Percentiles rank a stretch among this genome's conserved stretches.
Evolutionary conservation across 2,797 vertebrate species (phyloP).

Genomic region (Takifugu ocellatus): DNA sequence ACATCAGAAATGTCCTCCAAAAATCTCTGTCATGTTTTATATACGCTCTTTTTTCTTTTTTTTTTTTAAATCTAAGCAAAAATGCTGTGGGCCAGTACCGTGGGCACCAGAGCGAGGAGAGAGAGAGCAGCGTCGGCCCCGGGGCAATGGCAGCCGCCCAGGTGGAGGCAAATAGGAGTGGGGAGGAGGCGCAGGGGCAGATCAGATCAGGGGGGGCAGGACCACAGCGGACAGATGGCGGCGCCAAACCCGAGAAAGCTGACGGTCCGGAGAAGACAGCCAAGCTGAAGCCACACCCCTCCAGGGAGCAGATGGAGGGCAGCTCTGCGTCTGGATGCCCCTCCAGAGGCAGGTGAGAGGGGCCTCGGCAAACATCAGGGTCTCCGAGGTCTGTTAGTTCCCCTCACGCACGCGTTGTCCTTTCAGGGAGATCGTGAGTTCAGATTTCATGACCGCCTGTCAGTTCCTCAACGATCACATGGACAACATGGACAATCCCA

Average conservation of each 20-base stretch:
- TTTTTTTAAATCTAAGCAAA: neutral
- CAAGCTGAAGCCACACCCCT: slow-evolving; percentile 37
- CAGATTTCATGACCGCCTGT: slow-evolving; percentile 84
- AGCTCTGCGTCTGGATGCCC: slow-evolving; percentile 34
- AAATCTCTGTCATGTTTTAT: neutral
- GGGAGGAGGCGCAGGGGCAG: slow-evolving; percentile 12
- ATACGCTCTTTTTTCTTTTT: neutral
- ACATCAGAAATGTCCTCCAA: slow-evolving; percentile 10
- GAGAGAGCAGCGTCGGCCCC: slow-evolving; percentile 15
- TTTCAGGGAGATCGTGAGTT: slow-evolving; percentile 75
- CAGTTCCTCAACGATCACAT: slow-evolving; percentile 83
- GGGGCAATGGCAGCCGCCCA: slow-evolving; percentile 41
- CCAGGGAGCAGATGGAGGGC: slow-evolving; percentile 56
- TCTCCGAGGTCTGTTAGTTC: too few species aligned
- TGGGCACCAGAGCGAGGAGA: slow-evolving; percentile 49
- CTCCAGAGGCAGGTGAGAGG: slow-evolving; percentile 55
- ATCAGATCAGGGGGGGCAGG: slow-evolving; percentile 20
- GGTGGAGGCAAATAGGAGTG: slow-evolving; percentile 28
- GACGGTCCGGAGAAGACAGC: slow-evolving; percentile 33
- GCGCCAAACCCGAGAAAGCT: slow-evolving; percentile 19
- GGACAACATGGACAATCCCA: slow-evolving; percentile 80
- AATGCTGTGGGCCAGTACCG: slow-evolving; percentile 68
- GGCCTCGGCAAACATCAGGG: slow-evolving; percentile 1
- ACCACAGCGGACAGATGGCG: slow-evolving; percentile 49
- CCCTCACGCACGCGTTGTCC: neutral